Percentiles rank a stretch among this genome's conserved stretches.
Evolutionary conservation across 2,113 vertebrate genomes (phyloP).

Genomic region (Deroptyus accipitrinus): DNA sequence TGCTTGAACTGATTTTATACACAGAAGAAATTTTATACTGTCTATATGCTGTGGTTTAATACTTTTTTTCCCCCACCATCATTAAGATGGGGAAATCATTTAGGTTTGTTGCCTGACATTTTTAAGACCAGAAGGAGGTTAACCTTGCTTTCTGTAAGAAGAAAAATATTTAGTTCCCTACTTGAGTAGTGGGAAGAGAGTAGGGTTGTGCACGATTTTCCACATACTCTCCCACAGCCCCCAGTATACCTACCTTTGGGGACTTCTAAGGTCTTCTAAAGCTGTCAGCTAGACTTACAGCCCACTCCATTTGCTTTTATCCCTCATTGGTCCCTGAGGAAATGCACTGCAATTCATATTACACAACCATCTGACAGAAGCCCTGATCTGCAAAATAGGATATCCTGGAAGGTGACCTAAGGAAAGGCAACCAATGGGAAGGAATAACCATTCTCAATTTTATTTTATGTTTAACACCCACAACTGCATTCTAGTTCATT

Average conservation of each 20-base stretch:
- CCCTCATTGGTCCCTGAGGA: neutral
- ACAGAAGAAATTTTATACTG: neutral
- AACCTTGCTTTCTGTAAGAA: neutral
- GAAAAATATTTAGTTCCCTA: neutral
- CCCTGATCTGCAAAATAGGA: neutral
- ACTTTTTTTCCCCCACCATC: neutral
- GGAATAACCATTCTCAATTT: neutral
- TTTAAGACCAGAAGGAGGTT: neutral
- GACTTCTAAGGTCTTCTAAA: neutral
- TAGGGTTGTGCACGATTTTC: fast-evolving
- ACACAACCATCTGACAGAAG: neutral
- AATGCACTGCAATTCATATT: neutral
- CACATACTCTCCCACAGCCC: fast-evolving
- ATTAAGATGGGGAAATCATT: neutral
- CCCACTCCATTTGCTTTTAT: neutral
- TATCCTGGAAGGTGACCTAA: neutral
- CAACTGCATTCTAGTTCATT: neutral
- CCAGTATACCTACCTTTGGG: neutral
- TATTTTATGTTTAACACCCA: neutral
- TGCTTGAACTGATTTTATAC: neutral
- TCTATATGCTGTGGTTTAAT: neutral
- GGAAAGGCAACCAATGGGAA: neutral
- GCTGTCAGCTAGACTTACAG: neutral
- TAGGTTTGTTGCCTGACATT: neutral
- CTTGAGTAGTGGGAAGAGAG: fast-evolving